Conservation (phyloP, 2,888 invertebrate genomes). For the Drosophila nigricruria region DNA sequence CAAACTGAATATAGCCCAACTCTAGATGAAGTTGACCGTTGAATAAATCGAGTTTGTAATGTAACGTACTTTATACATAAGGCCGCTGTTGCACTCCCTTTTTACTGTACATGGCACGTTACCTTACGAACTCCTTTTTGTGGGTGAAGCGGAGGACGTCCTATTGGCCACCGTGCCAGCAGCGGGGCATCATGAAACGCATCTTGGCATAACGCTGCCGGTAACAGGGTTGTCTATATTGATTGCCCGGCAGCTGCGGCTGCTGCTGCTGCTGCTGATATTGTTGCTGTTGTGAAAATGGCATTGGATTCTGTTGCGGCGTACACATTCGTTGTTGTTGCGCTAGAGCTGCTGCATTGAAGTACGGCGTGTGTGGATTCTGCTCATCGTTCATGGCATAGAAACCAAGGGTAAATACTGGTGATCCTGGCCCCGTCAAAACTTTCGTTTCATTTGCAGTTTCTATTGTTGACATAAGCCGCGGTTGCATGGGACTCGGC, state of each 20-base stretch:
- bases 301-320: background rate
- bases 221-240: constrained; percentile 36
- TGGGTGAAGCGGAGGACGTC: background rate
- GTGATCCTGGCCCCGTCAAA: background rate
- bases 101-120: constrained; percentile 45
- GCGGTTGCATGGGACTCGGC: background rate
- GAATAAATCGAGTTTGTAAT: constrained; percentile 30
- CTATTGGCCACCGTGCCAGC: constrained; percentile 49
- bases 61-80: constrained; percentile 50
- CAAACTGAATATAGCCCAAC: constrained; percentile 6
- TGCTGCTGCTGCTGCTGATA: constrained; percentile 12
- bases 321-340: background rate
- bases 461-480: background rate
- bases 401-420: background rate
- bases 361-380: background rate
- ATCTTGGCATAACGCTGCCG: constrained; percentile 61
- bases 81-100: background rate
- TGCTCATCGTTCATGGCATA: background rate
- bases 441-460: background rate
- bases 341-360: background rate
- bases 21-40: background rate
- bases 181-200: constrained; percentile 66
- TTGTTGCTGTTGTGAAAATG: background rate
- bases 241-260: constrained; percentile 13
- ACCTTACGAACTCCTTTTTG: constrained; percentile 37